Conservation (phyloP, 2,888 invertebrate genomes). For the Hyalella azteca region DNA sequence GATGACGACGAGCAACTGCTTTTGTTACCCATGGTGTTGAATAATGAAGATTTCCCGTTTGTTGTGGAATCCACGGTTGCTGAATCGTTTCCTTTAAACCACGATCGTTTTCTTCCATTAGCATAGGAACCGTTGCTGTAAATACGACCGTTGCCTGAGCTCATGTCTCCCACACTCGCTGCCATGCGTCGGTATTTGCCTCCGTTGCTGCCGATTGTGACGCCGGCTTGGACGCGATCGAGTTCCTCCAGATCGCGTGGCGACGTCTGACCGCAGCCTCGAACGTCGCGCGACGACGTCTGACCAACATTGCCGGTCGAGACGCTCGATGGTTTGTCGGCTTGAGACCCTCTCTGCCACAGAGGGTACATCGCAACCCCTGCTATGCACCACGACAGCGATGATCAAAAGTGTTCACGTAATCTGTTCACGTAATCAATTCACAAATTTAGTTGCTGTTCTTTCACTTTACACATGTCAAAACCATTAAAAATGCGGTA, state of each 20-base stretch:
- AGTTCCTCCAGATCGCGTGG: not conserved
- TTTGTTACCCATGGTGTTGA: not conserved
- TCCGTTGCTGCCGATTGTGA: not conserved
- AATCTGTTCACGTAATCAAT: not conserved
- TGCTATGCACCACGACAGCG: not conserved
- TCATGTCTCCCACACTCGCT: conserved; percentile 14
- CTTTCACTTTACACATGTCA: no score
- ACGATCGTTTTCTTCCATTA: not conserved
- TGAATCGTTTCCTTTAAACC: not conserved
- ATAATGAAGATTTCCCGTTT: not conserved
- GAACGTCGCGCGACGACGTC: no score
- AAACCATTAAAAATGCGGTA: no score
- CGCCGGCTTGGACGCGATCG: not conserved
- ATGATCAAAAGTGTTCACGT: not conserved
- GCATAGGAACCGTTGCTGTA: not conserved
- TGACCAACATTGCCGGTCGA: not conserved
- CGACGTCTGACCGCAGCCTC: not conserved
- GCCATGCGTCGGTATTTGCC: conserved; percentile 26
- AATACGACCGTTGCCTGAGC: not conserved
- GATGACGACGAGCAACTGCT: not conserved
- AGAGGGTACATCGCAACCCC: conserved; percentile 6
- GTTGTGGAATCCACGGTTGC: not conserved
- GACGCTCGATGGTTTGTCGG: not conserved
- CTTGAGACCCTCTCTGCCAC: conserved; percentile 25
- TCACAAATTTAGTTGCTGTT: no score